Base-by-base conservation (phyloP, 2,888 invertebrate species). In the Parnassius smintheus region DNA sequence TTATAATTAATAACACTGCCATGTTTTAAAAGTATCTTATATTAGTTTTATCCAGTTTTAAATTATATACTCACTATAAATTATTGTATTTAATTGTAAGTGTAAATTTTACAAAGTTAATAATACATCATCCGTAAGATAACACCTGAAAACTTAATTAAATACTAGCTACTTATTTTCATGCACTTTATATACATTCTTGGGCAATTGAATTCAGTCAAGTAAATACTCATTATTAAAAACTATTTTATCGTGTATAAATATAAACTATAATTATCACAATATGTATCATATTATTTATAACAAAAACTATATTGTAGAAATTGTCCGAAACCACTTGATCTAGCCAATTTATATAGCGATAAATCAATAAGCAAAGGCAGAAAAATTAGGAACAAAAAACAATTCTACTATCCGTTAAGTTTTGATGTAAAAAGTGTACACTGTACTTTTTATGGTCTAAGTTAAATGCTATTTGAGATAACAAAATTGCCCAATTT, bases 71-170 rank as follows among this genome's bases (percentile, higher is more conserved):
- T 70, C 65, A 66, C 73, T 65, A 67, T 72, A 71, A 72, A 72
- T 73, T 80, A 82, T 80, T 82, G 74, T 82, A 82, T 42, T 78
- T 77, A 77, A 75, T 72, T 72, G 66, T 83, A 84, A 83, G 79
- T 82, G 78, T 85, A 83, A 74, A 80, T 77, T 82, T 75, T 77
- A 79, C 70, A 76, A 83, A 82, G 71, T 75, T 13, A 75, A 70
- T 74, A 64, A 64, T 75, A 76, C 76, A 77, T 72, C 50, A 35
- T 25, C 59, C 61, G 56, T 54, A 61, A 62, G 55, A 61, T 59
- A 56, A 59, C 45, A 63, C 25, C 2, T 53, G 22, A 49, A 9
- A 22, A 49, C 7, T 35, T 35, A 35, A 35, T 35, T 35, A 42
- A 52, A n/a, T 59, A 48, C 48, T 41, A 59, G 59, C 52, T 46